Evolutionary conservation across 1,140 invertebrate species (phyloP), one percentile per base, ranked within the genome.

Genomic region (Solenopsis invicta): DNA sequence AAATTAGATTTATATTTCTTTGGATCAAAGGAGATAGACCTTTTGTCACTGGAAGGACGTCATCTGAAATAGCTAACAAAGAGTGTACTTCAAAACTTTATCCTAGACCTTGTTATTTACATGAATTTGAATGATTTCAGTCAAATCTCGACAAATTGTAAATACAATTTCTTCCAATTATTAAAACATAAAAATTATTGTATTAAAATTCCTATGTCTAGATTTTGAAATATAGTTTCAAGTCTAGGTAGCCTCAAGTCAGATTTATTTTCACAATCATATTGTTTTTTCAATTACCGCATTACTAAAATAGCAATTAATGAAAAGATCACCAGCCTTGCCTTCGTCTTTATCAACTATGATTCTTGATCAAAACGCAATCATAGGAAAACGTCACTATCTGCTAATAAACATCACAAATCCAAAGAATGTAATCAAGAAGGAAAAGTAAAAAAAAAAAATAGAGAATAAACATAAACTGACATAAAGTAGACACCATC

Each of bases 401-500:
- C 41, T 62, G 9, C 21, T 64, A 78, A 78, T 48, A 18, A 86
- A 56, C 24, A 85, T 66, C 24, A 50, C 52, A 12, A 78, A 78
- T 52, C 21, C 34, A 21, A 62, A n/a, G 34, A 66, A 18, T 4
- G 3, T 6, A 50, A 59, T 62, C 16, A 24, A 24, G 10, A 69
- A 48, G 9, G 18, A 64, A 50, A 80, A 37, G 56, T 9, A 50
- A 74, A 52, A 85, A 74, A 52, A 85, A 59, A 71, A 61, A 71
- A 16, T 16, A 0, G 24, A 8, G n/a, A 21, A 10, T 13, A 37
- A 61, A 29, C 24, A 82, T 24, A 12, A 72, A 71, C 45, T n/a
- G 56, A 74, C 48, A 66, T 61, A 85, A 84, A 71, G 29, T 48
- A 84, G 72, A 71, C 34, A 66, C 66, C 56, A 52, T 56, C 34